These are phyloP conservation scores for Sebastes flavidus DNA, from an alignment of 2,797 vertebrate genomes.

Conservation along the genomic window DNA sequence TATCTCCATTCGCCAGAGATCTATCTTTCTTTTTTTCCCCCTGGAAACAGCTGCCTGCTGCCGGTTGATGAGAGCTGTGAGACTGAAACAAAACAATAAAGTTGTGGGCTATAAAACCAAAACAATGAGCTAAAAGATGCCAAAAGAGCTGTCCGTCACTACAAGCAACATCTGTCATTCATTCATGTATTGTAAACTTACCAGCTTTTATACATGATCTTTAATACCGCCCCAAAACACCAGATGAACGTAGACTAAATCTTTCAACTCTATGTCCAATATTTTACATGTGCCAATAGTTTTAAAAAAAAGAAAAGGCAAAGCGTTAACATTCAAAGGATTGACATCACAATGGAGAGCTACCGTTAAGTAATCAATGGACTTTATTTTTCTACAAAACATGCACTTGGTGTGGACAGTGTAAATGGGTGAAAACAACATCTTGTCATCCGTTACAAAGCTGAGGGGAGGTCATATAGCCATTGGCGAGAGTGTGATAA, in stretches of 20 bases:
- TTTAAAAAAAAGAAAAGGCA: not conserved
- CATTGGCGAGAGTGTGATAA: not conserved
- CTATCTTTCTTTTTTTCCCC: too few species aligned
- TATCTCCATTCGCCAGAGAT: too few species aligned
- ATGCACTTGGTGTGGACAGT: constrained; percentile 55
- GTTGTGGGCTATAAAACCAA: too few species aligned
- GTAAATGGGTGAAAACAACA: constrained; percentile 37
- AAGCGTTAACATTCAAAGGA: not conserved
- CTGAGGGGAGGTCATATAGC: not conserved
- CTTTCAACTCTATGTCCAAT: not conserved
- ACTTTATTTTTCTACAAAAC: constrained; percentile 65
- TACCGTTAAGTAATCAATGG: constrained; percentile 22
- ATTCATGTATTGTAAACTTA: not conserved
- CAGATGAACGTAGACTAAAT: not conserved
- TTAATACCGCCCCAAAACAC: not conserved
- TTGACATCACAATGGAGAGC: not conserved
- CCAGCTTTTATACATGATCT: not conserved
- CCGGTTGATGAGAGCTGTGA: too few species aligned
- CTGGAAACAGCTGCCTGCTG: too few species aligned
- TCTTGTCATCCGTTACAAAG: constrained; percentile 25
- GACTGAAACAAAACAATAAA: too few species aligned
- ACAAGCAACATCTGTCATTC: not conserved
- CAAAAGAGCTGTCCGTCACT: too few species aligned
- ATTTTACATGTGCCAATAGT: not conserved
- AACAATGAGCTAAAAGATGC: too few species aligned